Percentiles rank a stretch among this genome's conserved stretches.
phyloP scores from a whole-genome alignment of 2,113 vertebrate genomes.

The Acrocephalus kingi region DNA sequence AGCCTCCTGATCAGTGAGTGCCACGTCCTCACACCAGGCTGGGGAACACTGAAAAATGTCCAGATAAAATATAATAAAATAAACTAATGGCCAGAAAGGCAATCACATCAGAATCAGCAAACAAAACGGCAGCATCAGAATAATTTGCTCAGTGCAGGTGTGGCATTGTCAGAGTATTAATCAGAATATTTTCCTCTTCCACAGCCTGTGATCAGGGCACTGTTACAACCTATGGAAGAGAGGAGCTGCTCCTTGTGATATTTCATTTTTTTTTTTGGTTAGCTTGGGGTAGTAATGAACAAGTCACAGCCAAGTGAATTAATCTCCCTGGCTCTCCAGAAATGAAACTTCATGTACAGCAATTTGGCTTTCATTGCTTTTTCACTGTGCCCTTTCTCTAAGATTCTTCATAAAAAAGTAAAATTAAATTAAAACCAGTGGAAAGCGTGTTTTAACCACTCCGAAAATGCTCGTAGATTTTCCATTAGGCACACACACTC shows the following conservation, averaged over 20 bases:
- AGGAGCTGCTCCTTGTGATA: conserved; percentile 49
- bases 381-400: conserved; percentile 54
- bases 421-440: conserved; percentile 61
- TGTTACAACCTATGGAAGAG: conserved; percentile 32
- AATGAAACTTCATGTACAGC: conserved; percentile 63
- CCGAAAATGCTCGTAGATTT: conserved; percentile 48
- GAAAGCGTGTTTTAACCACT: conserved; percentile 59
- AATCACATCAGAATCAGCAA: conserved; percentile 12
- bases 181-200: conserved; percentile 29
- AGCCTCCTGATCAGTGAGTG: neutral
- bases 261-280: conserved; percentile 66
- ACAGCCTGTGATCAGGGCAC: conserved; percentile 41
- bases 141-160: conserved; percentile 8
- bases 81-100: neutral
- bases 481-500: neutral
- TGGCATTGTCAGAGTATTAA: neutral
- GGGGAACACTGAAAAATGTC: neutral
- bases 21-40: rapidly evolving
- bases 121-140: conserved; percentile 25
- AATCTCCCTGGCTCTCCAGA: conserved; percentile 68
- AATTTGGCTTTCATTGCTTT: conserved; percentile 67
- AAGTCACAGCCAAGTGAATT: conserved; percentile 72
- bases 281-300: conserved; percentile 69
- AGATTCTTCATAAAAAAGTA: conserved; percentile 66
- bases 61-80: neutral